These are phyloP conservation scores for Meriones psammophilus DNA, from an alignment of 2,797 vertebrate genomes.

Conservation along the genomic window DNA sequence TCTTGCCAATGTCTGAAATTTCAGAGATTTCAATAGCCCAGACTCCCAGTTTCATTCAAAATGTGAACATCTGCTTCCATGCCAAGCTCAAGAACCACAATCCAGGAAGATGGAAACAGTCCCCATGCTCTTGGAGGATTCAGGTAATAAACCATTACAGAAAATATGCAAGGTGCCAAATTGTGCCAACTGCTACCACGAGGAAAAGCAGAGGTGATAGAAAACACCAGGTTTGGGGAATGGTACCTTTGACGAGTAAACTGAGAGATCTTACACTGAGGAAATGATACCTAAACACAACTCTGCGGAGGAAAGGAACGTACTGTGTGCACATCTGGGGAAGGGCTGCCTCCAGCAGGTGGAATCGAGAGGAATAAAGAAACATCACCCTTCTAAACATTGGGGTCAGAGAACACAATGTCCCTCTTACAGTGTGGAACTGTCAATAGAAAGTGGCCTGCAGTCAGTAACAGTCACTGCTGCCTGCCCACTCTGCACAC, in stretches of 20 bases:
- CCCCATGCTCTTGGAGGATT: not conserved
- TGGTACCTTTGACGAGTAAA: not conserved
- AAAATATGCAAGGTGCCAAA: not conserved
- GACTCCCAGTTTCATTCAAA: constrained; percentile 39
- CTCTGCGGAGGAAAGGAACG: not conserved
- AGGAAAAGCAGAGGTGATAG: not conserved
- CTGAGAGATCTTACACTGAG: not conserved
- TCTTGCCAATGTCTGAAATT: constrained; percentile 39
- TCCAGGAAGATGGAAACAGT: constrained; percentile 12
- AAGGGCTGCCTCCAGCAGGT: not conserved
- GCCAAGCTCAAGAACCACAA: constrained; percentile 8
- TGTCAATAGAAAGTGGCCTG: not conserved
- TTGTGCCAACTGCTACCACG: not conserved
- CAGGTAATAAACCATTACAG: constrained; percentile 17
- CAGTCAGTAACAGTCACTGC: not conserved
- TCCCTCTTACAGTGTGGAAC: not conserved
- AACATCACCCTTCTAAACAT: not conserved
- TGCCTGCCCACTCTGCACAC: not conserved
- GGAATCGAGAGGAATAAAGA: not conserved
- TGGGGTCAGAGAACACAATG: not conserved
- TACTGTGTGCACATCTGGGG: not conserved
- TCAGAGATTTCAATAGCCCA: constrained; percentile 24
- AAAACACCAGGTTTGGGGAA: not conserved
- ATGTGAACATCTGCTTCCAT: not conserved
- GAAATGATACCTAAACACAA: not conserved